Evolutionary conservation across 1,140 invertebrate species (phyloP), one percentile per base, ranked within the genome.

Genomic region (Protaetia brevitarsis): DNA sequence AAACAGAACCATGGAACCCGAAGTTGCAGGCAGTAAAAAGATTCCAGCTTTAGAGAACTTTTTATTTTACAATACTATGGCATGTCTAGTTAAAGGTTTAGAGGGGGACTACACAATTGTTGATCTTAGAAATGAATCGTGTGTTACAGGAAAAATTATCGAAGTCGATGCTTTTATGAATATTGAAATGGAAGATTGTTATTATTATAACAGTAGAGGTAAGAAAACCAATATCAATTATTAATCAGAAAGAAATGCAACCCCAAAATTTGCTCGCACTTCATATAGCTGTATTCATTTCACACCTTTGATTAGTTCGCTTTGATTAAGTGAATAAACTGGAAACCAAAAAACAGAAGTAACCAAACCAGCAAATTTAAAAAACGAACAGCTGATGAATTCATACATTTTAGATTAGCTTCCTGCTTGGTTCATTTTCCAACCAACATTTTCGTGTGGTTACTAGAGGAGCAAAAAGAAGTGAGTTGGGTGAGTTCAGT

Each of bases 161-260:
- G 59, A 68, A 66, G 74, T 76, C 2, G 76, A 77, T 69, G 76
- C 68, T 8, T 67, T 45, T 57, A 77, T 77, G 76, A 77, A 77
- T 63, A 63, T 77, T 45, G 73, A 77, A 66, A 72, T 77, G 69
- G 72, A 74, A 66, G 67, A 75, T 69, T 75, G 70, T 30, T 63
- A 70, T 28, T 73, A 69, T 65, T 74, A 70, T 60, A 71, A 77
- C 67, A 21, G 67, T 16, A 66, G 64, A 64, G 74, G 74, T 74
- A 71, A 21, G 1, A 6, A 8, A 51, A 51, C 16, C 6, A 8
- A 51, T 6, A 8, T 7, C n/a, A n/a, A n/a, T n/a, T n/a, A n/a
- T n/a, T n/a, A 34, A 34, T 34, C n/a, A n/a, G n/a, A n/a, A n/a
- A n/a, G n/a, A n/a, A n/a, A n/a, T n/a, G n/a, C n/a, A n/a, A n/a